Conservation (phyloP, 30 jellyfish, hydroid and myxozoan genomes). For the Catostylus mosaicus region DNA sequence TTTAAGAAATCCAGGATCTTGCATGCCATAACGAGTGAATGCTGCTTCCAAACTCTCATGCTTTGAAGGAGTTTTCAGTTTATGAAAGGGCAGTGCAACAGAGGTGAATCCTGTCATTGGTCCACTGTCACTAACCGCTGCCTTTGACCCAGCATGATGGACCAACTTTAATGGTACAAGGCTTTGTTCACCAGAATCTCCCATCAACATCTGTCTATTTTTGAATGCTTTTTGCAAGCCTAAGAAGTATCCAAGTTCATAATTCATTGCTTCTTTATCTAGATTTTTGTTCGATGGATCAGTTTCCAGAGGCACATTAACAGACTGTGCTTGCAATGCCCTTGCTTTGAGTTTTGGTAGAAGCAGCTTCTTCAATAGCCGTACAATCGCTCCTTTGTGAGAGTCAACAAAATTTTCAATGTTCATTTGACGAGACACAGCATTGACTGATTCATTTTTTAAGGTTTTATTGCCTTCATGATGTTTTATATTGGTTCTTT, state of each 20-base stretch:
- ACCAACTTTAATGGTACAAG: conserved; percentile 43
- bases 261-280: conserved; percentile 74
- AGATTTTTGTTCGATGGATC: conserved; percentile 47
- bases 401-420: conserved; percentile 37
- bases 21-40: conserved; percentile 36
- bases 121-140: conserved; percentile 31
- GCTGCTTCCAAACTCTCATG: conserved; percentile 49
- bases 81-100: conserved; percentile 55
- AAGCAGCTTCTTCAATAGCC: conserved; percentile 27
- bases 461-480: conserved; percentile 4
- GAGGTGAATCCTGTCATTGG: conserved; percentile 70
- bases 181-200: conserved; percentile 11
- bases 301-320: neutral
- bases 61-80: conserved; percentile 24
- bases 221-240: conserved; percentile 68
- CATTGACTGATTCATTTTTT: conserved; percentile 8
- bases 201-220: conserved; percentile 43
- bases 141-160: neutral
- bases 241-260: conserved; percentile 65
- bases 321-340: conserved; percentile 37
- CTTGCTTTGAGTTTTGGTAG: conserved; percentile 69
- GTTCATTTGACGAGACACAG: conserved; percentile 26
- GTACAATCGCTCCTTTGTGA: conserved; percentile 63
- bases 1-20: conserved; percentile 64
- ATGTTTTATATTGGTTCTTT: neutral